Percentiles rank a stretch among this genome's conserved stretches.
Conservation (phyloP, 2,113 vertebrate genomes). For the Antechinus flavipes region DNA sequence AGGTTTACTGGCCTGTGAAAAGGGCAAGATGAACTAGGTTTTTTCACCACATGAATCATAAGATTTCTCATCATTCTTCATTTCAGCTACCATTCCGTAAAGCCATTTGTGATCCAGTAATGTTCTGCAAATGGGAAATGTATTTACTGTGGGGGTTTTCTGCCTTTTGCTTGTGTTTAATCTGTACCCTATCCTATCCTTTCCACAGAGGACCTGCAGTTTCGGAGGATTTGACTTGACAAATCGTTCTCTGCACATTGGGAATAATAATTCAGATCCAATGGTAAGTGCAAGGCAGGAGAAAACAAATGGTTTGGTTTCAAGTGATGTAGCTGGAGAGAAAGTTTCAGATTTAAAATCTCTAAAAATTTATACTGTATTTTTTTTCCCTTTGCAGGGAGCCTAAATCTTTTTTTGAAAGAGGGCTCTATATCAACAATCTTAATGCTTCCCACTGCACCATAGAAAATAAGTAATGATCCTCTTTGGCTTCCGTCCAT, state of each 20-base stretch:
- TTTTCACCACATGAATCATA: constrained; percentile 70
- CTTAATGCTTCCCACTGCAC: neutral
- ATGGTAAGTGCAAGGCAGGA: constrained; percentile 86
- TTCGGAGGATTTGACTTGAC: constrained; percentile 98
- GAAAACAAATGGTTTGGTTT: neutral
- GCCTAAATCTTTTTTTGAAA: neutral
- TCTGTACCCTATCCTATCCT: constrained; percentile 1
- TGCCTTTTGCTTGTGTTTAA: neutral
- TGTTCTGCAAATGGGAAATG: constrained; percentile 52
- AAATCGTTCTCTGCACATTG: constrained; percentile 94
- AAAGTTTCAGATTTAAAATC: neutral
- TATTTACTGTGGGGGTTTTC: constrained; percentile 21
- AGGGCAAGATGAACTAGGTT: constrained; percentile 56
- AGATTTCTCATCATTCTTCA: constrained; percentile 74
- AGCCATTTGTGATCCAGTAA: constrained; percentile 69
- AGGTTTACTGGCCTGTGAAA: constrained; percentile 63
- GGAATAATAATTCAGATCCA: constrained; percentile 87
- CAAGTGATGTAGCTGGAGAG: neutral
- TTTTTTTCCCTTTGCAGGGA: neutral
- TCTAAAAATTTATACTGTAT: neutral
- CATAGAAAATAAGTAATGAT: fast-evolving
- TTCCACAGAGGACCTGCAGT: constrained; percentile 96
- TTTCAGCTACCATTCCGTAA: constrained; percentile 76
- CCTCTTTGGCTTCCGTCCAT: neutral
- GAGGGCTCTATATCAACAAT: neutral